Conservation (phyloP, 1,140 invertebrate species). For the Drosophila malerkotliana region DNA sequence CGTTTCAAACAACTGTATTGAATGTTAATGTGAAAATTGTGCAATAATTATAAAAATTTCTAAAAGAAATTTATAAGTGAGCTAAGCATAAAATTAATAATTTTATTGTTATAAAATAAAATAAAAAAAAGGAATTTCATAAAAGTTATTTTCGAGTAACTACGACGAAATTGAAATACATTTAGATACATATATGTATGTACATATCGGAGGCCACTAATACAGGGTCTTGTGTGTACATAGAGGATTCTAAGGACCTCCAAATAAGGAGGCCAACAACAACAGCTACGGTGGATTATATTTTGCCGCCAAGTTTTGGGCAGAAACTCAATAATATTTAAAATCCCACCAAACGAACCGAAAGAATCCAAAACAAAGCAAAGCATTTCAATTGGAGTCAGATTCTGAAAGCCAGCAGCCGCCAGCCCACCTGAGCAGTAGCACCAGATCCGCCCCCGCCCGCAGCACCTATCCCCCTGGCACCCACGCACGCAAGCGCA, state of each 20-base stretch:
- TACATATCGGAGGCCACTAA: constrained; percentile 5
- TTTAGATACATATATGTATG: constrained; percentile 13
- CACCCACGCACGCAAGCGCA: constrained; percentile 52
- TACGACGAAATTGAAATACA: not conserved
- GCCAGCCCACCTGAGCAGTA: constrained; percentile 53
- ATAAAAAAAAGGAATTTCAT: constrained; percentile 29
- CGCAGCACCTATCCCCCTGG: constrained; percentile 13
- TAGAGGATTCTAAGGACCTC: constrained; percentile 25
- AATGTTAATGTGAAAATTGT: constrained; percentile 53
- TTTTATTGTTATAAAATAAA: constrained; percentile 43
- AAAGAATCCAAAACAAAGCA: constrained; percentile 3
- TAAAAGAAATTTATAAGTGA: constrained; percentile 73
- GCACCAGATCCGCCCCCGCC: constrained; percentile 15
- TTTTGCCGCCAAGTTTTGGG: constrained; percentile 34
- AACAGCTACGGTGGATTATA: constrained; percentile 5
- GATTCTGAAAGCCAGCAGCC: constrained; percentile 23
- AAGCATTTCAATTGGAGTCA: constrained; percentile 7
- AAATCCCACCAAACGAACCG: constrained; percentile 40
- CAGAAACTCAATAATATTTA: not conserved
- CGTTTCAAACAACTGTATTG: constrained; percentile 25
- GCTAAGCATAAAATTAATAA: constrained; percentile 30
- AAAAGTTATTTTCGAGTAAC: not conserved
- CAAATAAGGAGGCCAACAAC: constrained; percentile 15
- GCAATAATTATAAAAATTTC: constrained; percentile 76
- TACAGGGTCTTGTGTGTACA: constrained; percentile 28